Evolutionary conservation across 2,113 vertebrate genomes (phyloP), one percentile per base, ranked within the genome.

Genomic region (Clarias magur): DNA sequence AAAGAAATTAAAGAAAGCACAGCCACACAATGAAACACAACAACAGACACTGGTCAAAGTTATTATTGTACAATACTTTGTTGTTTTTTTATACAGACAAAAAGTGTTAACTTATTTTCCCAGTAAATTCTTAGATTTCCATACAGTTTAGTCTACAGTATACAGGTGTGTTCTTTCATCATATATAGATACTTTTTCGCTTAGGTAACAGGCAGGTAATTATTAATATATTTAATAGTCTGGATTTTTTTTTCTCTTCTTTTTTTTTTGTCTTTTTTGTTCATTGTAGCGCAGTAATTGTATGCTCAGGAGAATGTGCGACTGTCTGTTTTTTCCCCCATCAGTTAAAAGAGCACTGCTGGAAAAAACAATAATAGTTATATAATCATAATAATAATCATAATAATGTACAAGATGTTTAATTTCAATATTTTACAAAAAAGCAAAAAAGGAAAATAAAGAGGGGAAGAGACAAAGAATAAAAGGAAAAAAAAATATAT

Each of bases 21-120:
- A 91, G 63, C 57, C 81, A 89, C 93, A 94, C 93, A 93, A 88
- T 82, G 85, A 93, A 93, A 92, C 89, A 94, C 94, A 91, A 90
- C 90, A 85, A 93, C 92, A 93, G 92, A 95, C 94, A 92, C 93
- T 95, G 95, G 94, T 95, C 94, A 95, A 96, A 96, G 95, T 95
- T 95, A 95, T 96, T 95, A 95, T 95, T 96, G 94, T 95, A 96
- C 94, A 96, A 95, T 96, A 95, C 94, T 94, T 95, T 94, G 94
- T 94, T 94, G 93, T 75, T 94, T 95, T 94, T 92, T 95, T 95
- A 95, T 96, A 96, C 95, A 95, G 95, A 96, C 95, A 95, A 96
- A 95, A 95, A 94, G 94, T 96, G 94, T 95, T 95, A 94, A 96
- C 92, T 95, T 94, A 94, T 94, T 88, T 92, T 95, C 93, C 92